Base-by-base conservation (phyloP, 2,113 vertebrate genomes). In the Muntiacus reevesi region DNA sequence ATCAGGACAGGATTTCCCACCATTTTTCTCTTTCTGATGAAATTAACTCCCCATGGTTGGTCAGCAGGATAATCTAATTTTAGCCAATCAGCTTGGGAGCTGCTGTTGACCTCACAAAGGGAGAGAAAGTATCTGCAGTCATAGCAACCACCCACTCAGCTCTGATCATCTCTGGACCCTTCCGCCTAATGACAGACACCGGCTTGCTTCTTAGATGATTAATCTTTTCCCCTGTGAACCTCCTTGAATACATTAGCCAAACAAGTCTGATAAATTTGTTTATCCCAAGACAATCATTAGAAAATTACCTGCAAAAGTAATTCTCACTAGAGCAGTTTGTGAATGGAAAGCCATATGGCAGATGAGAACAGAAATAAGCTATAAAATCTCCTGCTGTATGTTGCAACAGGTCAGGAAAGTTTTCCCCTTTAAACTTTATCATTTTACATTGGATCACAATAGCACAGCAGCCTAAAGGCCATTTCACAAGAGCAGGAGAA, bases 231-330 rank as follows among this genome's bases (percentile, higher is more conserved):
- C 99, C 98, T 98, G 99, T 98, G 99, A 99, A 98, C 98, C 98
- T 99, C 87, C 98, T 99, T 98, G 99, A 99, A 99, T 99, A 99
- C 98, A 99, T 99, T 99, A 99, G 98, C 98, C 98, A 99, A 99
- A 99, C 98, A 98, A 99, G 98, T 98, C 98, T 98, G 99, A 99
- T 99, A 99, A 99, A 98, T 99, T 99, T 99, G 99, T 99, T 99
- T 99, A 99, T 99, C 99, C 99, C 99, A 99, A 99, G 99, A 99
- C 98, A 99, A 99, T 99, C 99, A 99, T 99, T 99, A 99, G 99
- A 99, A 99, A 99, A 99, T 99, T 99, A 99, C 99, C 99, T 99
- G 99, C 98, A 99, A 98, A 99, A 98, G 97, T 98, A 99, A 99
- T 99, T 99, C 99, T 99, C 99, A 98, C 98, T 98, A 98, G 99